Evolutionary conservation across 2,113 vertebrate genomes (phyloP), one percentile per base, ranked within the genome.

Genomic region (Brachionichthys hirsutus): DNA sequence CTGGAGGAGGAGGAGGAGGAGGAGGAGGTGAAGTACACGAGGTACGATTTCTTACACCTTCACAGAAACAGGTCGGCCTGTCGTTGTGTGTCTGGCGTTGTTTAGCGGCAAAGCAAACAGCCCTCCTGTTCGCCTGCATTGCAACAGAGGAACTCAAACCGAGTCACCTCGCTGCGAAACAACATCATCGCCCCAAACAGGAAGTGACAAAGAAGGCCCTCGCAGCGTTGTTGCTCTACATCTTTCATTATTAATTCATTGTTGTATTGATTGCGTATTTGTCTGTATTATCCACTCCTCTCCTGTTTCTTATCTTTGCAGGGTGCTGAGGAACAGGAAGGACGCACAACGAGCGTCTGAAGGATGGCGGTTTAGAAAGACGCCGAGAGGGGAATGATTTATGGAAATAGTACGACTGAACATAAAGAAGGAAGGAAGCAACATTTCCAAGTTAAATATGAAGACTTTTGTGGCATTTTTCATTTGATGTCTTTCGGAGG

Each of bases 171-270:
- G 48, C 47, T 10, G 17, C 47, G 43, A 19, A 8, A 42, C 50
- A 13, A 46, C 50, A 57, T 44, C 57, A 45, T 73, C 70, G 19
- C 43, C 3, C 56, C 48, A 45, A 58, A 71, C 70, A 84, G 78
- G 74, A 80, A 79, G 80, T 73, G 68, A 70, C 58, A 58, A 77
- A 85, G 75, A 86, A 76, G 74, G 73, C 78, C 72, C 67, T 20
- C 42, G 62, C 80, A 53, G 47, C 61, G 62, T 72, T 73, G 78
- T 81, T 88, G 85, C 89, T 88, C 80, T 80, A 88, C 88, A 90
- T 87, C 87, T 76, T 83, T 88, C 85, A 91, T 91, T 88, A 90
- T 85, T 90, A 89, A 90, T 91, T 90, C 84, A 90, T 85, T 24
- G 70, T 73, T 2, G 60, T 84, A 90, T 92, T 82, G 89, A 90